Evolutionary conservation across 2,888 invertebrate genomes (phyloP), one percentile per base, ranked within the genome.

Genomic region (Matsumyia berberina): DNA sequence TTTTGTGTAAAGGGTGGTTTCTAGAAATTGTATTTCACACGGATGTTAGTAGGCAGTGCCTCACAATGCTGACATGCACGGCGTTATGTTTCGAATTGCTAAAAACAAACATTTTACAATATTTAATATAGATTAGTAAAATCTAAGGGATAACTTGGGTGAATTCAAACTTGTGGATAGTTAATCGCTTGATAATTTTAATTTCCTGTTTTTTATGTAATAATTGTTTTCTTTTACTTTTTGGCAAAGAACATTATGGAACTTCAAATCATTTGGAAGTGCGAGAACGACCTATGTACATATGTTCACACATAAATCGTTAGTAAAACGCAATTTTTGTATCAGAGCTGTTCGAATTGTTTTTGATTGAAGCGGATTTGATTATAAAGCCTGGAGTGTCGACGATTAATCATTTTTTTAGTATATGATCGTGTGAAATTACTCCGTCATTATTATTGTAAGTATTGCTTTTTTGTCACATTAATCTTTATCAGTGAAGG

Each of bases 121-220:
- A 19, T 46, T 49, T 15, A 35, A 33, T 1, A 35, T 15, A 19
- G n/a, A 44, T 42, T 37, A 19, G 15, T n/a, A n/a, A n/a, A n/a
- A n/a, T n/a, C n/a, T n/a, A n/a, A n/a, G 37, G 15, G 15, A 35
- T 44, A 35, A 31, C 12, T 53, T 46, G 19, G 53, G 74, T 15
- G 11, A 29, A 6, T 24, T 57, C 31, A 57, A 66, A 62, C 69
- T 37, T 37, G 39, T 83, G 72, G 83, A 79, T 55, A 67, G 66
- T 83, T 83, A 83, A 62, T 83, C 83, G 83, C 83, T 83, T 79
- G 83, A 83, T 60, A 58, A 60, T 42, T 4, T 46, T 35, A 12
- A 1, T 24, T 62, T 24, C 9, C 5, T 17, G 17, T 11, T 5
- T 7, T 39, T 57, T n/a, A n/a, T n/a, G n/a, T n/a, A n/a, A n/a